phyloP scores from a whole-genome alignment of 2,113 vertebrate genomes.

The Dromiciops gliroides region DNA sequence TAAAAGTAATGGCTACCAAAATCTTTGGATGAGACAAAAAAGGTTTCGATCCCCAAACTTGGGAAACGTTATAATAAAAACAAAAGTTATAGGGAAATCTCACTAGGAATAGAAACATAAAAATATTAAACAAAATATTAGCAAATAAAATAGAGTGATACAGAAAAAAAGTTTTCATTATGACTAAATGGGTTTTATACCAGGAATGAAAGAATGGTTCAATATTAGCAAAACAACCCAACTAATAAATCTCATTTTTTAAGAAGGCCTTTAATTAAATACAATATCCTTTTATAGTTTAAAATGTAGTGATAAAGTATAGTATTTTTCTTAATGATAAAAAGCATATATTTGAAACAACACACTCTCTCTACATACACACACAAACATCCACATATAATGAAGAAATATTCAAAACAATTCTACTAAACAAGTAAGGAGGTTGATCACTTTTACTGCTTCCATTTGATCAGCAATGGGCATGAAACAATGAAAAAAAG shows the following conservation, averaged over 20 bases:
- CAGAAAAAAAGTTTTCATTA: not conserved
- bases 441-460: not conserved
- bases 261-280: not conserved
- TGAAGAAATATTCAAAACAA: not conserved
- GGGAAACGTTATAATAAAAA: not conserved
- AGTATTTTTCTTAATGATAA: not conserved
- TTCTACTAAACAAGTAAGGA: not conserved
- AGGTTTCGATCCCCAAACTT: not conserved
- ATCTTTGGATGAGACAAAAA: not conserved
- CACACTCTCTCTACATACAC: not conserved
- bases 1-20: not conserved
- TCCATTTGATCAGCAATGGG: not conserved
- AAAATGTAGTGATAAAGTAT: not conserved
- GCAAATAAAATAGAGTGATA: not conserved
- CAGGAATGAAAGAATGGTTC: not conserved
- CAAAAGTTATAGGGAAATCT: not conserved
- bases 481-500: not conserved
- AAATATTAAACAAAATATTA: not conserved
- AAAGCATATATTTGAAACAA: not conserved
- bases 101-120: not conserved
- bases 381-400: not conserved
- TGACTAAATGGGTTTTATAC: not conserved
- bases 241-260: not conserved
- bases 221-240: not conserved
- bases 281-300: not conserved